Evolutionary conservation across 2,888 invertebrate species (phyloP).

Genomic region (Dicranocentrus wangi): DNA sequence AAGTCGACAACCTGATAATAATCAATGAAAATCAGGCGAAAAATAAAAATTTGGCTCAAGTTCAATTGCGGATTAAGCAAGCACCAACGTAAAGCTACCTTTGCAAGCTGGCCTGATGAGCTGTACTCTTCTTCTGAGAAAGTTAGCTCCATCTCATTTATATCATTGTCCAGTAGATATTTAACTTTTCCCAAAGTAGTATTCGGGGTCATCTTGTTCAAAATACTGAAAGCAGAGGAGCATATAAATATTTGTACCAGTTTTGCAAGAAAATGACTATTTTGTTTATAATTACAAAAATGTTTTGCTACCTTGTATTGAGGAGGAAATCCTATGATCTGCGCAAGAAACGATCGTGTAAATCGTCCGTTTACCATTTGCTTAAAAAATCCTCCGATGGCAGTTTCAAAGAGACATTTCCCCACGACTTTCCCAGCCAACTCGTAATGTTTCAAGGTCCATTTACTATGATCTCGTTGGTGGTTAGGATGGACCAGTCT

Average conservation of each 20-base stretch:
- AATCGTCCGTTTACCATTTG: conserved; percentile 84
- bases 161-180: conserved; percentile 76
- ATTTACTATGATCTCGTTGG: conserved; percentile 73
- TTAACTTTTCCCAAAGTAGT: conserved; percentile 75
- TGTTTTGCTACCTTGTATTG: conserved; percentile 80
- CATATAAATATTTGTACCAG: too few species aligned
- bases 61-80: background rate
- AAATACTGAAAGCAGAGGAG: too few species aligned
- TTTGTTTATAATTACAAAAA: too few species aligned
- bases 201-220: conserved; percentile 77
- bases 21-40: background rate
- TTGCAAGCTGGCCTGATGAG: conserved; percentile 74
- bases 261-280: too few species aligned
- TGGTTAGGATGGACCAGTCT: conserved; percentile 76
- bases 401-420: conserved; percentile 77
- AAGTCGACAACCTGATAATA: conserved; percentile 75
- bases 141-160: conserved; percentile 75
- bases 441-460: conserved; percentile 75
- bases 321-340: conserved; percentile 76
- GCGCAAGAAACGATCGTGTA: conserved; percentile 76
- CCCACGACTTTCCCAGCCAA: conserved; percentile 77
- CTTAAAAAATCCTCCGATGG: conserved; percentile 79
- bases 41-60: background rate
- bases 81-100: conserved; percentile 62
- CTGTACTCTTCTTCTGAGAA: conserved; percentile 75